A percentile compares a stretch with the other conserved stretches of the same genome.
Conservation (phyloP, 1,140 invertebrate genomes). For the Zaprionus ghesquierei region DNA sequence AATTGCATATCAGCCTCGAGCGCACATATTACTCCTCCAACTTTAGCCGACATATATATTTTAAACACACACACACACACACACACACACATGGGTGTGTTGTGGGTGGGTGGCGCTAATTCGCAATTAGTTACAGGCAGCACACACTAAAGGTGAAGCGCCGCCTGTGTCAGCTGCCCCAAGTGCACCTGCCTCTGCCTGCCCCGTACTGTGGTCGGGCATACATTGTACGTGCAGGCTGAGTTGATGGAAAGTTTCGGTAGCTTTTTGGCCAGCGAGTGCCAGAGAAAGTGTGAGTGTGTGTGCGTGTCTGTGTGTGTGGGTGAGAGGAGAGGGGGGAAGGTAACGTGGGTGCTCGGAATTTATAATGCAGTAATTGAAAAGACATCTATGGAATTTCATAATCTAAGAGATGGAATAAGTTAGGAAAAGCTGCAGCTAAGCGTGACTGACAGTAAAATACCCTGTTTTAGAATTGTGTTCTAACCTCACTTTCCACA, state of each 20-base stretch:
- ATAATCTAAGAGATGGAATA: no score
- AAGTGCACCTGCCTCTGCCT: not conserved
- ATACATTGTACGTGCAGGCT: slow-evolving; percentile 11
- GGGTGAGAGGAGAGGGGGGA: not conserved
- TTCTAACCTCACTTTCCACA: no score
- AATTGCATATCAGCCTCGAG: slow-evolving; percentile 53
- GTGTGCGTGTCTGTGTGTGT: not conserved
- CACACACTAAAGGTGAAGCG: slow-evolving; percentile 20
- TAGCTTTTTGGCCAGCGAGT: not conserved
- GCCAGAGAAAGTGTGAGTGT: not conserved
- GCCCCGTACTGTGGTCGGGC: not conserved
- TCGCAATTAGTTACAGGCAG: slow-evolving; percentile 43
- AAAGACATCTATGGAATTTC: not conserved
- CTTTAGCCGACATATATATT: slow-evolving; percentile 37
- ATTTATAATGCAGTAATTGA: not conserved
- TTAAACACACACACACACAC: slow-evolving; percentile 15
- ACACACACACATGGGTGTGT: not conserved
- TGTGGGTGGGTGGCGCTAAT: slow-evolving; percentile 35
- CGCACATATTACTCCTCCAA: slow-evolving; percentile 25
- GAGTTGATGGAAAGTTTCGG: slow-evolving; percentile 18
- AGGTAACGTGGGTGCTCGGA: not conserved
- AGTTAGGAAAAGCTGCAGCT: no score
- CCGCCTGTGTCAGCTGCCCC: slow-evolving; percentile 17
- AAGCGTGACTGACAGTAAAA: no score
- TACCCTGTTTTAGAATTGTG: no score